These are phyloP conservation scores for Drosophila arawakana DNA, from an alignment of 1,140 invertebrate genomes.

Conservation along the genomic window DNA sequence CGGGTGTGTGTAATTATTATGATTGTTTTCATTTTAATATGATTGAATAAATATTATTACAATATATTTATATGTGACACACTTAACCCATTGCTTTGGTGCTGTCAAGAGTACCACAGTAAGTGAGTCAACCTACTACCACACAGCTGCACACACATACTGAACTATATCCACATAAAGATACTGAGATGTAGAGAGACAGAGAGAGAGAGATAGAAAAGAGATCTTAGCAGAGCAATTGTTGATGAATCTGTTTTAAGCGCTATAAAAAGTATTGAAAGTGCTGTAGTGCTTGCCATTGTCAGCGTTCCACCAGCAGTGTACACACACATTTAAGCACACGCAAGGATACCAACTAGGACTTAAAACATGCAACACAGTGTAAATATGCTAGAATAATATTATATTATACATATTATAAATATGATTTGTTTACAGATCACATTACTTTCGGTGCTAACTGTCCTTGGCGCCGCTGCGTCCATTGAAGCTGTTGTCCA, in stretches of 20 bases:
- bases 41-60: slow-evolving; percentile 1
- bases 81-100: slow-evolving; percentile 9
- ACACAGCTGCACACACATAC: slow-evolving; percentile 10
- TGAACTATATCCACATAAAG: neutral
- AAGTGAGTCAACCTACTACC: slow-evolving; percentile 36
- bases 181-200: neutral
- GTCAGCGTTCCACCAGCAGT: slow-evolving; percentile 11
- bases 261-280: slow-evolving; percentile 46
- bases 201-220: neutral
- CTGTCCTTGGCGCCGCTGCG: neutral
- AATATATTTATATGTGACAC: slow-evolving; percentile 19
- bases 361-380: neutral
- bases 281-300: slow-evolving; percentile 25
- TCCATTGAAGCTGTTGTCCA: slow-evolving; percentile 35
- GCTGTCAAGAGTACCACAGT: slow-evolving; percentile 17
- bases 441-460: neutral
- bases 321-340: slow-evolving; percentile 10
- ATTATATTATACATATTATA: neutral
- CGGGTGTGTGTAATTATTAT: slow-evolving; percentile 20
- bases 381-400: neutral
- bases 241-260: slow-evolving; percentile 37
- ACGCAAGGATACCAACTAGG: neutral
- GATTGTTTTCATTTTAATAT: slow-evolving; percentile 16
- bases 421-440: neutral
- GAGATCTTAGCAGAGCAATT: slow-evolving; percentile 20